Base-by-base conservation (phyloP, 1,140 invertebrate species). In the Ostrea edulis region DNA sequence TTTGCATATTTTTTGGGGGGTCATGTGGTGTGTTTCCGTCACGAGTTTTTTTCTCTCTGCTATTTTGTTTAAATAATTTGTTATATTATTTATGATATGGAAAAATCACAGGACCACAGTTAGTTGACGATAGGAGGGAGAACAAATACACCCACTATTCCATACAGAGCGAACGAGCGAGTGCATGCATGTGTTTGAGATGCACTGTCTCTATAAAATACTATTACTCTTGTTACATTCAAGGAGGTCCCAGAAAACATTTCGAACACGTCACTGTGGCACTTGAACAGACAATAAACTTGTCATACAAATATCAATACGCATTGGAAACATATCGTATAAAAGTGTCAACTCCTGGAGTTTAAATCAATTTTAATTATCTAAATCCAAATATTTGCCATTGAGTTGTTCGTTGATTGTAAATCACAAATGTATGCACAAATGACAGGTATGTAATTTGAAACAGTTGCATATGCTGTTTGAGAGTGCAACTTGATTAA, bases 221-320 rank as follows among this genome's bases (percentile, higher is more conserved):
- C 25, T 35, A 25, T 29, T 77, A 35, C 68, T 77, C 68, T 77
- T 77, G 68, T 77, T 77, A 77, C 25, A 77, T 17, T 77, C 68
- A 77, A 9, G 68, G 68, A 77, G 68, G 68, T 77, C 68, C 68
- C 25, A 12, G 29, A 77, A 77, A 77, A 77, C 68, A 77, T 29
- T 29, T 29, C 68, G 68, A 77, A 77, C 25, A 77, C 68, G 68
- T 77, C 68, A 29, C 22, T 9, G 14, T 35, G 68, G 29, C 68
- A 77, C 68, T 77, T 77, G 25, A 29, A 77, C 22, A 77, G 68
- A 77, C 68, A 77, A 77, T 77, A 77, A 77, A 77, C 22, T 77
- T 77, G 68, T 77, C 68, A 77, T 77, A 77, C 25, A 77, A 77
- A 77, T 77, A 77, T 77, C 68, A 77, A 77, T 77, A 77, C 25